Evolutionary conservation across 2,888 invertebrate species (phyloP).

Genomic region (Saturnia pavonia): DNA sequence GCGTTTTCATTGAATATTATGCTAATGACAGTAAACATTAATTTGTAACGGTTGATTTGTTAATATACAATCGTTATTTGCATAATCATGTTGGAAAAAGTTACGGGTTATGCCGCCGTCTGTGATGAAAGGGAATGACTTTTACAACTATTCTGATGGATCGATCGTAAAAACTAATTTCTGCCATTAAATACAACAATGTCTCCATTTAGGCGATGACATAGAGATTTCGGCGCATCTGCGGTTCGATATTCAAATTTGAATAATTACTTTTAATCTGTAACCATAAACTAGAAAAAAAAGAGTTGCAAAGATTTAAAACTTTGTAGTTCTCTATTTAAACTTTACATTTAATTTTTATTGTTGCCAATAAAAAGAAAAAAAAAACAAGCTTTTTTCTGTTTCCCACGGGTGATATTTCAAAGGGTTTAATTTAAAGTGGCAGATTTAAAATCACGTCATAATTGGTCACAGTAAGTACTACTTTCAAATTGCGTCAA

Average conservation of each 20-base stretch:
- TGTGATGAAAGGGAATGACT: conserved; percentile 60
- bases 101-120: conserved; percentile 11
- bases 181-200: conserved; percentile 49
- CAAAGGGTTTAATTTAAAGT: conserved; percentile 71
- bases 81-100: conserved; percentile 51
- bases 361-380: conserved; percentile 13
- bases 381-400: background rate
- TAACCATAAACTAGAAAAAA: conserved; percentile 24
- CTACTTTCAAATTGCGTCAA: conserved; percentile 66
- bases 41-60: conserved; percentile 81
- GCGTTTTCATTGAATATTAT: conserved; percentile 71
- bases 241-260: conserved; percentile 49
- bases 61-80: conserved; percentile 66
- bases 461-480: conserved; percentile 66
- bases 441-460: conserved; percentile 74
- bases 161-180: conserved; percentile 65
- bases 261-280: conserved; percentile 28
- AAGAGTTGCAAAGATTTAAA: background rate
- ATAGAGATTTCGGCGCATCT: conserved; percentile 49
- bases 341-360: conserved; percentile 16
- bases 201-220: conserved; percentile 47
- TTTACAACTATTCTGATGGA: conserved; percentile 70
- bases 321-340: conserved; percentile 12
- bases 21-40: conserved; percentile 76
- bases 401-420: conserved; percentile 60